phyloP scores from a whole-genome alignment of 2,888 invertebrate genomes.

The Pristionchus arcanus region DNA sequence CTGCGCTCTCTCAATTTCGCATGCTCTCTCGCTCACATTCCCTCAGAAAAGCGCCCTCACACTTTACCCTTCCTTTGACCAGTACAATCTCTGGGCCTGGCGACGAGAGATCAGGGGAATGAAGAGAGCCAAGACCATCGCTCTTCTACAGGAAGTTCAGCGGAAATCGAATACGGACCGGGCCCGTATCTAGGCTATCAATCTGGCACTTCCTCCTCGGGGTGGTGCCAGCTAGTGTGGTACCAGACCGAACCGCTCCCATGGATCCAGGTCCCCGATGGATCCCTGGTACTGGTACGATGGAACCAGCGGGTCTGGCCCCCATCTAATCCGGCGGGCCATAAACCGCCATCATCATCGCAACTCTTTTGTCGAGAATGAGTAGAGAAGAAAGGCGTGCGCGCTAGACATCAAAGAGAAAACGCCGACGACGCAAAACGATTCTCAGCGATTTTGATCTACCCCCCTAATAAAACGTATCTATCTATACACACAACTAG shows the following conservation, averaged over 20 bases:
- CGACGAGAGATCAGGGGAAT: background rate
- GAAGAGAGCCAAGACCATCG: background rate
- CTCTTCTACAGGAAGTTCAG: background rate
- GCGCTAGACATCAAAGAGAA: background rate
- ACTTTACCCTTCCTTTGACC: too few relatives aligned
- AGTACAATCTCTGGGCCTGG: too few relatives aligned
- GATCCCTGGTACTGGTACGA: background rate
- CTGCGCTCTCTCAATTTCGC: constrained; percentile 21
- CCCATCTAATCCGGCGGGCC: constrained; percentile 31
- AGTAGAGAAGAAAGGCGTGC: background rate
- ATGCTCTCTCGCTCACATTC: constrained; percentile 1
- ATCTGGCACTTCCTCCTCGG: background rate
- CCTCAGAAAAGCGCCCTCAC: too few relatives aligned
- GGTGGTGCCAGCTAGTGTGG: background rate
- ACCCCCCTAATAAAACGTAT: constrained; percentile 30
- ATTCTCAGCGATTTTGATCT: constrained; percentile 10
- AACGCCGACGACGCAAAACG: background rate
- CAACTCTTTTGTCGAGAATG: constrained; percentile 41
- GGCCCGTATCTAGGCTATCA: constrained; percentile 1
- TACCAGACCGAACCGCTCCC: too few relatives aligned
- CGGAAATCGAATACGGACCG: background rate
- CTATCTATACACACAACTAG: background rate
- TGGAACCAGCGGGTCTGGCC: background rate
- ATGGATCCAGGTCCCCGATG: background rate
- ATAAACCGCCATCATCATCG: constrained; percentile 29